Evolutionary conservation across 2,888 invertebrate genomes (phyloP).

Genomic region (Magallana nippona): DNA sequence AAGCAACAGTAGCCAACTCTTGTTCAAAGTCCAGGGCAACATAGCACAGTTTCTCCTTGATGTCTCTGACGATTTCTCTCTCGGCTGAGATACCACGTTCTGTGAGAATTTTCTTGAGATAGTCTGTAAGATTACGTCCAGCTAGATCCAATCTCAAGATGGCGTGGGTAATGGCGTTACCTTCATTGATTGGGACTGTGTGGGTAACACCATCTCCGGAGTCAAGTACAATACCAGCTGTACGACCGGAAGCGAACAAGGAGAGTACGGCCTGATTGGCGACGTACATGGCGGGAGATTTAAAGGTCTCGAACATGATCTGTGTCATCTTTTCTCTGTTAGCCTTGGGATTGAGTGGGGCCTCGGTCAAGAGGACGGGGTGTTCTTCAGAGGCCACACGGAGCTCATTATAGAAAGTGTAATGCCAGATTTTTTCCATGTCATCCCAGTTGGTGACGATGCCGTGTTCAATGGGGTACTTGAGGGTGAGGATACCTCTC

Average conservation of each 20-base stretch:
- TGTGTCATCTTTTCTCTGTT: conserved; percentile 92
- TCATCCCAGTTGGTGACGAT: conserved; percentile 77
- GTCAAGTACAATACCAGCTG: conserved; percentile 83
- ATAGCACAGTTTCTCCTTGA: conserved; percentile 95
- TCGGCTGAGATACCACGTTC: conserved; percentile 79
- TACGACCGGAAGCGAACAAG: conserved; percentile 83
- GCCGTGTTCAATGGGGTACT: conserved; percentile 77
- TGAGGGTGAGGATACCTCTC: conserved; percentile 55
- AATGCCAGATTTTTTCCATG: conserved; percentile 78
- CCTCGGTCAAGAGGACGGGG: conserved; percentile 92
- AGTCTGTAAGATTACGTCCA: conserved; percentile 59
- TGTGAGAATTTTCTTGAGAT: conserved; percentile 63
- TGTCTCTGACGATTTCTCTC: conserved; percentile 95
- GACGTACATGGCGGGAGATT: conserved; percentile 65
- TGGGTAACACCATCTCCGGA: conserved; percentile 64
- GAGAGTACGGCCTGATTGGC: conserved; percentile 68
- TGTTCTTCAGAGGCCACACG: conserved; percentile 86
- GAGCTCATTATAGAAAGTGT: conserved; percentile 76
- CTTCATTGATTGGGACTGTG: conserved; percentile 57
- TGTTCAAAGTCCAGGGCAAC: conserved; percentile 95
- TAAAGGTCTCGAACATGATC: conserved; percentile 59
- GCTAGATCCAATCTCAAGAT: conserved; percentile 59
- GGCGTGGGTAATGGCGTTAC: conserved; percentile 70
- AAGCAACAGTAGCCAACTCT: conserved; percentile 86
- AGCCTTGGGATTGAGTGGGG: conserved; percentile 92